Evolutionary conservation across 2,888 invertebrate species (phyloP), one percentile per base, ranked within the genome.

Genomic region (Pristionchus mayeri): DNA sequence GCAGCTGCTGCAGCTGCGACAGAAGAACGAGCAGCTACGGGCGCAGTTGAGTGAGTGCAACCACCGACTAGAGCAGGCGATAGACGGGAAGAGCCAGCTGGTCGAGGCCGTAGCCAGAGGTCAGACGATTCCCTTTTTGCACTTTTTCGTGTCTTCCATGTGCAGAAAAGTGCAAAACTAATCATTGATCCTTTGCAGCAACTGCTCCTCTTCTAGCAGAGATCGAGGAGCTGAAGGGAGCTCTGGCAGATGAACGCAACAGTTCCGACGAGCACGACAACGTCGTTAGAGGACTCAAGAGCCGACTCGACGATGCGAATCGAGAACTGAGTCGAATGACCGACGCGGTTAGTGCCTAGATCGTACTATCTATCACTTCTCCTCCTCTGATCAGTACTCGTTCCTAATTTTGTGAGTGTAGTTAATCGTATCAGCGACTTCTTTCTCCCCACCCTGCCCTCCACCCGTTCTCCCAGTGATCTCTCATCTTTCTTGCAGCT

Each of bases 131-230:
- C 30, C 18, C 34, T 11, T 3, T 34, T 27, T 11, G 63, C 63
- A 63, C 24, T 57, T 13, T 6, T 21, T 30, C 34, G 63, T 63
- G 4, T 63, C 34, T 63, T 44, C 9, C 18, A 30, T 21, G 67
- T 16, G 40, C 67, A 34, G 34, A 48, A 52, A 21, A 34, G 21
- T 48, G 11, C 21, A 54, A 50, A 34, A 79, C 37, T 50, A 54
- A 27, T 30, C 21, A 18, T 40, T 37, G 67, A 67, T 34, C 21
- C 18, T 67, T n/a, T 85, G 52, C 76, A 87, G 87, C 87, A 7
- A 86, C 80, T 34, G 85, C 86, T 40, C 87, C 87, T 9, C 80
- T 87, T 2, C 44, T 86, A 48, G 86, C 84, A 37, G 87, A 87
- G 63, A 67, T 87, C 37, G 80, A 67, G 16, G 87, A 87, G 4